Percentiles rank a stretch among this genome's conserved stretches.
phyloP scores from a whole-genome alignment of 2,797 vertebrate genomes.

The Argya squamiceps region DNA sequence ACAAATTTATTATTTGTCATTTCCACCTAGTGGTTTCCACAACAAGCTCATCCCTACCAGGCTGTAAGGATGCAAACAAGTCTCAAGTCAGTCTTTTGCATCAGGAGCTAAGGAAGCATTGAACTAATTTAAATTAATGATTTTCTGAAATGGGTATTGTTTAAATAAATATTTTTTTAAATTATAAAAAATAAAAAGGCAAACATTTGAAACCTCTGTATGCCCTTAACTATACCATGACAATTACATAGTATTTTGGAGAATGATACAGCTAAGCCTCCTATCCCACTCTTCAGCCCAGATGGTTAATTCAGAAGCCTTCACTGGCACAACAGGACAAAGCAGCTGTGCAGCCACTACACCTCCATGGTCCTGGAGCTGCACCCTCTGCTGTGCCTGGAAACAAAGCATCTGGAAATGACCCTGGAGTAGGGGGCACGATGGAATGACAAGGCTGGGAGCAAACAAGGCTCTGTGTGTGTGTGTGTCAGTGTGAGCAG shows the following conservation, averaged over 20 bases:
- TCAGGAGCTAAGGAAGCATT: neutral
- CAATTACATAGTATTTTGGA: neutral
- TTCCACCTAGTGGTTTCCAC: constrained; percentile 6
- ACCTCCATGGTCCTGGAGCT: neutral
- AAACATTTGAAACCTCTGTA: neutral
- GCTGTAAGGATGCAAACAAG: neutral
- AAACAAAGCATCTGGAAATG: neutral
- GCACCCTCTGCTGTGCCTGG: neutral
- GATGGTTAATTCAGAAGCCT: neutral
- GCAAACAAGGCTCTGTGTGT: neutral
- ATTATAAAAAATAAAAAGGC: neutral
- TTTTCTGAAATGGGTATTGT: neutral
- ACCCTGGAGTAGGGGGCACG: neutral
- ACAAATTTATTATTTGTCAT: constrained; percentile 22
- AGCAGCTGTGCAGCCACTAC: neutral
- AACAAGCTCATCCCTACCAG: neutral
- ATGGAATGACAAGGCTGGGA: neutral
- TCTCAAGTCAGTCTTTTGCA: neutral
- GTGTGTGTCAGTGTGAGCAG: neutral
- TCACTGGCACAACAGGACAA: neutral
- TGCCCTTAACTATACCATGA: neutral
- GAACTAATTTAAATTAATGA: neutral
- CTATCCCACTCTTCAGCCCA: neutral
- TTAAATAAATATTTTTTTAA: neutral
- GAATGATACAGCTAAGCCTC: neutral